Base-by-base conservation (phyloP, 1,140 invertebrate genomes). In the Drosophila funebris region DNA sequence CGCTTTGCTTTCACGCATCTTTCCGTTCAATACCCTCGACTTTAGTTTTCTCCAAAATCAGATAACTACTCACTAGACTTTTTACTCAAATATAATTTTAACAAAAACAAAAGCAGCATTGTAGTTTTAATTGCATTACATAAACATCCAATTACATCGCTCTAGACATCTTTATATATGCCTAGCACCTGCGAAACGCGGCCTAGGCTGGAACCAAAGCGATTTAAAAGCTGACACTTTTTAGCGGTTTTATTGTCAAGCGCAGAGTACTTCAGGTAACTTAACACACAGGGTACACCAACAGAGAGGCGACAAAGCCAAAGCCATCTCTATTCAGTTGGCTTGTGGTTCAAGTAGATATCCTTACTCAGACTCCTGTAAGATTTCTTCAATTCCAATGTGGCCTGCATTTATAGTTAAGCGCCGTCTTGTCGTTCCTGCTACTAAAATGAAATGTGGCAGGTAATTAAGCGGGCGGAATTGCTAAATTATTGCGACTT, bases 401-500 rank as follows among this genome's bases (percentile, higher is more conserved):
- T 13, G 7, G 56, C 24, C 8, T 20, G 14, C 41, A 33, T 37
- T 48, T 67, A 31, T 33, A 62, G 57, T 29, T 53, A 20, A 20
- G 31, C 31, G 11, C 36, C 39, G 39, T 63, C 20, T 11, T 46
- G 36, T 8, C 44, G 22, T 33, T 48, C 1, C 44, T 31, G 39
- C 50, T 50, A 79, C 56, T 76, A 76, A 90, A 90, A 90, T 90
- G 78, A 90, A 90, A 90, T 90, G 84, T 89, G 84, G 68, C 74
- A 81, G 73, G 81, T 84, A 90, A 90, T 90, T 90, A 90, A 90
- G 85, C 79, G 60, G 78, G 73, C 78, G 74, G 80, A 91, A 90
- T 90, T 90, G 78, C 80, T 84, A 90, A 90, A 90, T 90, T 90
- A 90, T 90, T 90, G 80, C 78, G 80, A 75, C 50, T 70, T 74